Percentiles rank a stretch among this genome's conserved stretches.
Conservation (phyloP, 2,797 vertebrate species). For the Tarsius wallacei region DNA sequence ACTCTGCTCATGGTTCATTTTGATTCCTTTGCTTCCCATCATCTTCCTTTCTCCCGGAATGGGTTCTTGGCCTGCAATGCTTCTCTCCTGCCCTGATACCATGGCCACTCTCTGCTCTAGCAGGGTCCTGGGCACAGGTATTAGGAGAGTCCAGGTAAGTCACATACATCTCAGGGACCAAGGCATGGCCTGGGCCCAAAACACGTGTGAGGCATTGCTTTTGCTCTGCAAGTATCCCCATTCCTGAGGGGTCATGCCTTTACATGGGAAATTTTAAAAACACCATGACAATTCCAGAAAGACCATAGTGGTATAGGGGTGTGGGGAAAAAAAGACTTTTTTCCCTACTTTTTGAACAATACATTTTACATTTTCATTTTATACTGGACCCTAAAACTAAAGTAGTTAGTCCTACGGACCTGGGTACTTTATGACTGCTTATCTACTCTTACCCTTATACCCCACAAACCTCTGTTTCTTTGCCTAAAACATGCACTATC, state of each 20-base stretch:
- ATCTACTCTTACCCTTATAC: background rate
- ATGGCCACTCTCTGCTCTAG: too few relatives aligned
- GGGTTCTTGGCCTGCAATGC: too few relatives aligned
- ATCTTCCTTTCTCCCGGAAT: background rate
- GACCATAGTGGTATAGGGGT: background rate
- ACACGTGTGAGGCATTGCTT: accelerated
- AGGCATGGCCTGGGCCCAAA: accelerated
- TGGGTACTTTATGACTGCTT: background rate
- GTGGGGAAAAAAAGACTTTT: background rate
- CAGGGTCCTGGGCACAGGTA: accelerated
- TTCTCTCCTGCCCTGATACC: accelerated
- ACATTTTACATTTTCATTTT: background rate
- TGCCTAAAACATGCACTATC: background rate
- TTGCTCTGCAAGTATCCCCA: background rate
- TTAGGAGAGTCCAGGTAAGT: background rate
- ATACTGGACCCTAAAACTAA: background rate
- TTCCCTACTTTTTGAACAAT: background rate
- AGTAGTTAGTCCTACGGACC: accelerated
- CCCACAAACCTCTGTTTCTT: background rate
- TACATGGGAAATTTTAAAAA: background rate
- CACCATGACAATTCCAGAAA: background rate
- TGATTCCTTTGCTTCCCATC: too few relatives aligned
- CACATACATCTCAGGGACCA: accelerated
- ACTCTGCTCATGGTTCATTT: background rate
- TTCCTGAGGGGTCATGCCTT: background rate